These are phyloP conservation scores for Phoenicopterus ruber DNA, from an alignment of 2,113 vertebrate species.

Conservation along the genomic window DNA sequence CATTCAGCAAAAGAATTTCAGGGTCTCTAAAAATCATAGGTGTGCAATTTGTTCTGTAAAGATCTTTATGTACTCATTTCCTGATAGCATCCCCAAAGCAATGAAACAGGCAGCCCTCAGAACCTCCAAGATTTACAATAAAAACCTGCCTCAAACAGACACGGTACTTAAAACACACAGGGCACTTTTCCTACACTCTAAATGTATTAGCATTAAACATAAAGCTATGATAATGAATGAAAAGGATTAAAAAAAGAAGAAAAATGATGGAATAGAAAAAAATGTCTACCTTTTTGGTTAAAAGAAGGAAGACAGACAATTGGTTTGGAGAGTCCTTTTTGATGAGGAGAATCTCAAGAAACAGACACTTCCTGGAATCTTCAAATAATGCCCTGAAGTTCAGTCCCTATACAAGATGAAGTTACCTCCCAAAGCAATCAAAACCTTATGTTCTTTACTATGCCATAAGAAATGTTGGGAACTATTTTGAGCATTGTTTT, in stretches of 20 bases:
- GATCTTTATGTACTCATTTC: background rate
- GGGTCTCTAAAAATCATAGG: background rate
- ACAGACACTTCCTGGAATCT: background rate
- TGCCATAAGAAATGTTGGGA: background rate
- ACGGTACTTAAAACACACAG: accelerated
- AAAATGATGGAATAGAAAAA: background rate
- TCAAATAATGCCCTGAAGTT: background rate
- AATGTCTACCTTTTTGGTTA: background rate
- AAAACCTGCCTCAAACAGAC: background rate
- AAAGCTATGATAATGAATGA: background rate
- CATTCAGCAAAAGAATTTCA: background rate
- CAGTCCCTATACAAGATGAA: background rate
- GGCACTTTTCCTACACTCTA: background rate
- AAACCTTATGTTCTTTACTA: background rate
- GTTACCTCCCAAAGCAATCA: background rate
- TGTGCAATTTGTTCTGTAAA: background rate
- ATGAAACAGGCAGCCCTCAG: background rate
- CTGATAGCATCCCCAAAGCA: background rate
- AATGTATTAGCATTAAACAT: background rate
- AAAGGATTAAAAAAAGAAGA: background rate
- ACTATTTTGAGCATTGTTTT: background rate
- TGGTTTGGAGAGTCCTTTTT: background rate
- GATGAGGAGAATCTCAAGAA: background rate
- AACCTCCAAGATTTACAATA: background rate
- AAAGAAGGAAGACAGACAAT: background rate